Base-by-base conservation (phyloP, 2,888 invertebrate species). In the Chymomyza caudatula region DNA sequence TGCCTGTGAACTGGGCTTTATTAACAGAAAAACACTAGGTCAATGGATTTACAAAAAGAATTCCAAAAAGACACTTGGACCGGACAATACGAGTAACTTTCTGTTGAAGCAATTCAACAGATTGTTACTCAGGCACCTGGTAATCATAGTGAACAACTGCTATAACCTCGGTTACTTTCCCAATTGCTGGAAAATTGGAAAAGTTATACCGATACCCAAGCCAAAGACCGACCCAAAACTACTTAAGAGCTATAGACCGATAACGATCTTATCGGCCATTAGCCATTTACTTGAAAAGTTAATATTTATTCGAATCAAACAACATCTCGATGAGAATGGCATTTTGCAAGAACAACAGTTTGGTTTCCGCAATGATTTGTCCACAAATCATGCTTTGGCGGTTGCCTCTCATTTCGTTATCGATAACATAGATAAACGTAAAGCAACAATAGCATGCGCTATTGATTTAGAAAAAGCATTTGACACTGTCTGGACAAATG, bases 381-480 rank as follows among this genome's bases (percentile, higher is more conserved):
- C 61, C 2, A 55, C 23, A 11, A 62, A 44, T 11, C 47, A 62
- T 11, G 25, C 62, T n/a, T 20, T 65, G 11, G 23, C 55, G 3
- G 44, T 25, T 11, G 52, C 47, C 0, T 55, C 57, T 8, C 6
- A 53, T 0, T 67, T 63, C 2, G 55, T 63, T 0, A 55, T 17
- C 4, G 25, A 8, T 1, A 67, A 59, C n/a, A 1, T 67, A 1
- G 8, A n/a, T 6, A n/a, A 19, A n/a, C 62, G 11, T 23, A 53
- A 54, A 2, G 42, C 62, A 1, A 59, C 54, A 6, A 66, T 66
- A 6, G 61, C 62, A 2, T 61, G 61, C 8, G 62, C 57, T 5
- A 49, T 66, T 0, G 62, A 66, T 5, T 66, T 66, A 4, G 66
- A 63, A 11, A 67, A 63, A 42, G 67, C 63, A 0, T 67, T 63